These are phyloP conservation scores for Palythoa grandiflora DNA, from an alignment of 92 coral and sea anemone species.

Conservation along the genomic window DNA sequence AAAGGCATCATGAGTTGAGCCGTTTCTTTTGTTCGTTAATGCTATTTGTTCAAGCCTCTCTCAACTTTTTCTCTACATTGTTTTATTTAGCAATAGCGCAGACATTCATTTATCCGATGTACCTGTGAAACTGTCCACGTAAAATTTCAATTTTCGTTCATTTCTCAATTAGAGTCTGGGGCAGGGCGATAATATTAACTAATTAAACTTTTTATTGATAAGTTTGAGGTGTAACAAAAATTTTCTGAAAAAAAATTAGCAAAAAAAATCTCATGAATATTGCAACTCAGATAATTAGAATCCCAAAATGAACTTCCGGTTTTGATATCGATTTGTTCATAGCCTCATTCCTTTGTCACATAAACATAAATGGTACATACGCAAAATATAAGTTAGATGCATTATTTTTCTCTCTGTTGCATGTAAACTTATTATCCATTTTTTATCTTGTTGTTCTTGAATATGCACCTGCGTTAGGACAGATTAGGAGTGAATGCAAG, in stretches of 20 bases:
- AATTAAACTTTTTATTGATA: too few relatives aligned
- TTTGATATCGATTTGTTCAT: neutral
- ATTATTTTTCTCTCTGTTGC: too few relatives aligned
- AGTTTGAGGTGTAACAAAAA: neutral
- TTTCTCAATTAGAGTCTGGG: neutral
- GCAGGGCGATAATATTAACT: neutral
- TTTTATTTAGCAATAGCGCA: slow-evolving; percentile 18
- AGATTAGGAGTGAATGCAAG: too few relatives aligned
- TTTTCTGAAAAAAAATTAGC: neutral
- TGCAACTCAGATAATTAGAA: neutral
- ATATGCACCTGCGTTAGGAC: too few relatives aligned
- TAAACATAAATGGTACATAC: neutral
- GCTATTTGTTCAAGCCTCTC: slow-evolving; percentile 24
- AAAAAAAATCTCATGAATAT: neutral
- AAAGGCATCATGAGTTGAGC: slow-evolving; percentile 3
- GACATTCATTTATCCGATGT: neutral
- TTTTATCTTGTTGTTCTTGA: too few relatives aligned
- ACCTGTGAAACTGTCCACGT: neutral
- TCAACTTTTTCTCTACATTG: slow-evolving; percentile 1
- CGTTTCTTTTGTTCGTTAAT: slow-evolving; percentile 30
- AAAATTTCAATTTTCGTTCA: neutral
- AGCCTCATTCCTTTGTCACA: neutral
- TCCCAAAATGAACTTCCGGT: neutral
- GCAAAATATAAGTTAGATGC: too few relatives aligned
- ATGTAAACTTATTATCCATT: too few relatives aligned